Base-by-base conservation (phyloP, 2,797 vertebrate species). In the Bovichtus diacanthus region DNA sequence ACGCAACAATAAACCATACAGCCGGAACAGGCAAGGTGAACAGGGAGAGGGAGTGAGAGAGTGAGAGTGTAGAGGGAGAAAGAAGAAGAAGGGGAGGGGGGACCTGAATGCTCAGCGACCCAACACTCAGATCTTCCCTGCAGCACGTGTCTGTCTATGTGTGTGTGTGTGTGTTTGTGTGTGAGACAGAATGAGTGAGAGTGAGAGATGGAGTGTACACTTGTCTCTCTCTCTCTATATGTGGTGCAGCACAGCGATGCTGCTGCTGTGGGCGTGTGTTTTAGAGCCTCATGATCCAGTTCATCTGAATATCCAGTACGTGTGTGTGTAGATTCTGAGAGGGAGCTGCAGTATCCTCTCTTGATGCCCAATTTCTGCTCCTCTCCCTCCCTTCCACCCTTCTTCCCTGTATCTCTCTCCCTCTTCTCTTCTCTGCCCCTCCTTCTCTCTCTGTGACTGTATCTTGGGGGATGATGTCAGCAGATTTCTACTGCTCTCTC, bases 401-500 rank as follows among this genome's bases (percentile, higher is more conserved):
- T 64, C 65, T 70, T 82, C 77, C 61, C 63, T 60, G 27, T 81
- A 69, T 81, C 73, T 70, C 84, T 63, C 83, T 25, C 75, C n/a
- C 62, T 49, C 44, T 38, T 68, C 56, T 31, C 44, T 38, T 68
- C 56, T 31, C 27, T 47, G 25, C 60, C 31, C 44, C 72, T 68
- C 54, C 29, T 54, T 72, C 74, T 64, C 61, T 66, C 55, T 67
- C 76, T 71, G 73, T 90, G 90, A 93, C 93, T 93, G 94, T 90
- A 93, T 94, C 87, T 87, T 93, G 62, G 81, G 85, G 78, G 74
- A 89, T 96, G 95, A 96, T 95, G 95, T 96, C 95, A 96, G 95
- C 95, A 93, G 80, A 93, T 91, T 92, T 94, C 78, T 62, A 63
- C 74, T 54, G 59, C 29, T 82, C 65, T 83, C 92, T 93, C 87